Evolutionary conservation across 2,113 vertebrate genomes (phyloP), one percentile per base, ranked within the genome.

Genomic region (Cephalopterus ornatus): DNA sequence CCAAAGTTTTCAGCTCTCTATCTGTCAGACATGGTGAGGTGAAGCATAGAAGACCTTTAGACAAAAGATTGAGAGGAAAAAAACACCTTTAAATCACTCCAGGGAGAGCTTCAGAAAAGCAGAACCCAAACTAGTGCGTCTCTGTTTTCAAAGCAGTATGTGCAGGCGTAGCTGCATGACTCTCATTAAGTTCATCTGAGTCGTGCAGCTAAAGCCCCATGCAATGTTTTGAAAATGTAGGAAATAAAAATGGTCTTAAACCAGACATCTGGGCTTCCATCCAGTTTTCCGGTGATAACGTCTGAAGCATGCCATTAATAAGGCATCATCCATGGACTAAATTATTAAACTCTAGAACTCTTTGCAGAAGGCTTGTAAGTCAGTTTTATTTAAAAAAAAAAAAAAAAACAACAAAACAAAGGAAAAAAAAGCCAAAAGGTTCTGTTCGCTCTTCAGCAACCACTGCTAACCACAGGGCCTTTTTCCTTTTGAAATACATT

Each of bases 171-270:
- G 72, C 96, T 95, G 93, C 94, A 79, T 94, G 93, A 94, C 62
- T 96, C 90, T 85, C 93, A 96, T 94, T 97, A 94, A 92, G 79
- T 71, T 92, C n/a, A 28, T 85, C 56, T 89, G 87, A 96, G 75
- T 95, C 74, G 2, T 95, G 97, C 89, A 95, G 96, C 95, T 95
- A 63, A 89, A 91, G 41, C 96, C 93, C 74, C 95, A 95, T 88
- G 95, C 74, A 81, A 42, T 62, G 96, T 96, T 96, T 96, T 95
- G 92, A 96, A 97, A 97, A 94, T 55, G 85, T 53, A 95, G 81
- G 84, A 74, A 88, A 81, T 95, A 88, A 91, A 94, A 95, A 75
- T 67, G 35, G 50, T 75, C 75, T 94, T 84, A 95, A 94, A 92
- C 22, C 55, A 92, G 87, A 62, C 79, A 80, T 95, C 65, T 90